Evolutionary conservation across 2,113 vertebrate genomes (phyloP).

Genomic region (Lathamus discolor): DNA sequence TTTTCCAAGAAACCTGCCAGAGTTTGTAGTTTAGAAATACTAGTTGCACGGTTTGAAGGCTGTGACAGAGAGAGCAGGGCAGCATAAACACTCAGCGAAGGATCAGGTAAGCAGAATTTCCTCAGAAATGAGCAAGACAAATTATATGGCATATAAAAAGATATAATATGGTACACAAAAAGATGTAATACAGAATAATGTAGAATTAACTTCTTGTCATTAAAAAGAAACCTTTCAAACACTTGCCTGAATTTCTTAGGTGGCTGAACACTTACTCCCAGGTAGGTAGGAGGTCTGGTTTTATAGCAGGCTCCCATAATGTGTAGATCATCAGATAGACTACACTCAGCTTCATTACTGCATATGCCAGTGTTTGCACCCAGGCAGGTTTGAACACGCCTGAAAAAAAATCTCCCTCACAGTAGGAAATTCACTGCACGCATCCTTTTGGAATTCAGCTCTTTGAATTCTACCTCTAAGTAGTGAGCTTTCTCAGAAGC

Average conservation of each 20-base stretch:
- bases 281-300: background rate
- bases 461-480: background rate
- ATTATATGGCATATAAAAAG: background rate
- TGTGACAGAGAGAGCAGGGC: background rate
- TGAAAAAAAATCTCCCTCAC: background rate
- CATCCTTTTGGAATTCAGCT: background rate
- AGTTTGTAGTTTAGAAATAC: background rate
- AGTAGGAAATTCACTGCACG: accelerated
- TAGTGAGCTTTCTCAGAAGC: background rate
- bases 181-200: background rate
- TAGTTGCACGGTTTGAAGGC: background rate
- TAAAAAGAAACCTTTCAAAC: background rate
- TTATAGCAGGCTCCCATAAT: background rate
- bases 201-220: background rate
- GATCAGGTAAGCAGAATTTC: background rate
- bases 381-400: background rate
- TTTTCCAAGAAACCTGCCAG: background rate
- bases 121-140: background rate
- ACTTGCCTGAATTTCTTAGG: background rate
- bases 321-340: background rate
- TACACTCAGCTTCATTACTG: background rate
- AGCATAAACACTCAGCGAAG: background rate
- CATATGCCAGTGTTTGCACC: background rate
- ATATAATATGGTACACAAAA: background rate
- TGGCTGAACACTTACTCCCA: background rate